phyloP scores from a whole-genome alignment of 2,888 invertebrate species.

The Pterostichus niger region DNA sequence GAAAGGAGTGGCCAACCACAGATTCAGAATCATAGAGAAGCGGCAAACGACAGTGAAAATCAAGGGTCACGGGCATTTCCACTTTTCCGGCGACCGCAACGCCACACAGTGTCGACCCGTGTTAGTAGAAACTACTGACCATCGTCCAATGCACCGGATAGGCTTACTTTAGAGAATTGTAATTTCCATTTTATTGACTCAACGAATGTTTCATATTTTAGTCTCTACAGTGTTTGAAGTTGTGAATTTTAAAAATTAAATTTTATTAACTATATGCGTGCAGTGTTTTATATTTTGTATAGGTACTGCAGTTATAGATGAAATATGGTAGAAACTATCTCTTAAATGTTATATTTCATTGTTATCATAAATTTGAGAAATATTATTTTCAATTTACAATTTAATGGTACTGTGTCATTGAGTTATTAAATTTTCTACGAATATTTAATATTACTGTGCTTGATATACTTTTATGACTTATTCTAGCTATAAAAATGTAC shows the following conservation, averaged over 20 bases:
- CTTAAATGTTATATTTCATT: not conserved
- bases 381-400: not conserved
- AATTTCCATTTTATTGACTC: slow-evolving; percentile 16
- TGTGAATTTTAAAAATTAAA: not conserved
- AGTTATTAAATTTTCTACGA: no score
- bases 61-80: slow-evolving; percentile 11
- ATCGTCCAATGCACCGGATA: not conserved
- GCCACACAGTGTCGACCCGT: not conserved
- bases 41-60: slow-evolving; percentile 6
- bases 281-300: not conserved
- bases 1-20: not conserved
- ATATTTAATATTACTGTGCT: no score
- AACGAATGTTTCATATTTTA: not conserved
- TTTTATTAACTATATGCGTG: not conserved
- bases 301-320: not conserved
- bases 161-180: not conserved
- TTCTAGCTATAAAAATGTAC: no score
- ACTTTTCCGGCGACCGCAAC: slow-evolving; percentile 1
- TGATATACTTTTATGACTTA: no score
- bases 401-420: no score
- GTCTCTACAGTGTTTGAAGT: not conserved
- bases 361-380: not conserved
- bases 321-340: not conserved
- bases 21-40: not conserved
- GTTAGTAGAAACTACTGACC: slow-evolving; percentile 16